Conservation (phyloP, 2,888 invertebrate genomes). For the Drosophila setosimentum region DNA sequence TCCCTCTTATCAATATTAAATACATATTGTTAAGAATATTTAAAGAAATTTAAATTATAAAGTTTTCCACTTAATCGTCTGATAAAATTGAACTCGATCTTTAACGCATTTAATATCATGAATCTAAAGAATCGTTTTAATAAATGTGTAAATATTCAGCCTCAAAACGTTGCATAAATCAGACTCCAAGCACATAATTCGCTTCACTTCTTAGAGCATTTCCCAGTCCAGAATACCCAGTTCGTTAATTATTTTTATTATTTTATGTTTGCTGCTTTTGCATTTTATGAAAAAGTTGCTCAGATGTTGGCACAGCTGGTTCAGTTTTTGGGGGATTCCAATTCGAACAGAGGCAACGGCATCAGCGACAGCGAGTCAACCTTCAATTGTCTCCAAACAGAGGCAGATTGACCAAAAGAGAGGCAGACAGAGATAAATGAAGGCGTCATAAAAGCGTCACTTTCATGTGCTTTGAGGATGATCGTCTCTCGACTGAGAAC, state of each 20-base stretch:
- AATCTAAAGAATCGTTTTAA: background rate
- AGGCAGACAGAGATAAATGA: slow-evolving; percentile 18
- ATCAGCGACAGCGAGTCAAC: slow-evolving; percentile 31
- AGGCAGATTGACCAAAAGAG: slow-evolving; percentile 1
- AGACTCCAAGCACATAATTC: background rate
- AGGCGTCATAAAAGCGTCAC: slow-evolving; percentile 56
- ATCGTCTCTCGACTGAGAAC: slow-evolving; percentile 19
- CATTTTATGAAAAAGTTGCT: slow-evolving; percentile 56
- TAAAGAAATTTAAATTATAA: background rate
- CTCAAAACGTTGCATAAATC: background rate
- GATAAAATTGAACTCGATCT: too few relatives aligned
- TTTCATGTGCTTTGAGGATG: slow-evolving; percentile 49
- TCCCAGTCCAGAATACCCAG: slow-evolving; percentile 3
- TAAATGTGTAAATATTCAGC: background rate
- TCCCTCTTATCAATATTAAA: background rate
- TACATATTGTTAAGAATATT: background rate
- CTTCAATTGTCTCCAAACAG: slow-evolving; percentile 48
- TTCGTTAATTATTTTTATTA: slow-evolving; percentile 1
- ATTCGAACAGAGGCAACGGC: slow-evolving; percentile 12
- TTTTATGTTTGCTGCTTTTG: slow-evolving; percentile 31
- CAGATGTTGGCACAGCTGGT: slow-evolving; percentile 41
- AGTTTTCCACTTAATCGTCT: background rate
- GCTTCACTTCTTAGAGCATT: slow-evolving; percentile 10
- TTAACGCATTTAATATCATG: too few relatives aligned
- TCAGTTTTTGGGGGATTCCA: slow-evolving; percentile 52